These are phyloP conservation scores for Sturnira hondurensis DNA, from an alignment of 2,113 vertebrate species.

Conservation along the genomic window DNA sequence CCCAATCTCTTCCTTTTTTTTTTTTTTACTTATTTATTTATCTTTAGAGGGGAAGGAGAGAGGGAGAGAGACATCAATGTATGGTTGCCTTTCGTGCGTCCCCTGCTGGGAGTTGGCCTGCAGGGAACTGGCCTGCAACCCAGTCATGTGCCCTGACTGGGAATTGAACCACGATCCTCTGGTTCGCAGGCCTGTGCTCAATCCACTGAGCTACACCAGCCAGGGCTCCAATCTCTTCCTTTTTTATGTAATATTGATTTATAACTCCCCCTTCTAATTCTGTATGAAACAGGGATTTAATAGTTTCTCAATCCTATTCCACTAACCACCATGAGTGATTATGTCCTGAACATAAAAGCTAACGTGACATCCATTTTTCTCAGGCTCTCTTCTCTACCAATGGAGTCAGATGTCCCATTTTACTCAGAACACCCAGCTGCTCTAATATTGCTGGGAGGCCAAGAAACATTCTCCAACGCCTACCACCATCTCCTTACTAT, in stretches of 20 bases:
- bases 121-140: no score
- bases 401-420: background rate
- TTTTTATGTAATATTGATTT: background rate
- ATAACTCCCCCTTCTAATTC: background rate
- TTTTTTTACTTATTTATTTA: no score
- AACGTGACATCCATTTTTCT: background rate
- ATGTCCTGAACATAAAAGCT: background rate
- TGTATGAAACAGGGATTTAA: slow-evolving; percentile 29
- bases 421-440: background rate
- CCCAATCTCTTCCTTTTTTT: background rate
- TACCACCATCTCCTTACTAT: background rate
- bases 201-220: no score
- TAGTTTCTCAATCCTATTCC: background rate
- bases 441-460: background rate
- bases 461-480: background rate
- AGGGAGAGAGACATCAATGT: no score
- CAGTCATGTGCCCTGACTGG: no score
- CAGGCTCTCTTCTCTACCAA: background rate
- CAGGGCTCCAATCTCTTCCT: background rate
- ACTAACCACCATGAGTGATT: background rate
- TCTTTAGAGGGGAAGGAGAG: no score
- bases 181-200: no score
- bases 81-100: no score
- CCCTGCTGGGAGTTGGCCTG: no score
- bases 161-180: no score